Evolutionary conservation across 1,140 invertebrate species (phyloP).

Genomic region (Scaptomyza montana): DNA sequence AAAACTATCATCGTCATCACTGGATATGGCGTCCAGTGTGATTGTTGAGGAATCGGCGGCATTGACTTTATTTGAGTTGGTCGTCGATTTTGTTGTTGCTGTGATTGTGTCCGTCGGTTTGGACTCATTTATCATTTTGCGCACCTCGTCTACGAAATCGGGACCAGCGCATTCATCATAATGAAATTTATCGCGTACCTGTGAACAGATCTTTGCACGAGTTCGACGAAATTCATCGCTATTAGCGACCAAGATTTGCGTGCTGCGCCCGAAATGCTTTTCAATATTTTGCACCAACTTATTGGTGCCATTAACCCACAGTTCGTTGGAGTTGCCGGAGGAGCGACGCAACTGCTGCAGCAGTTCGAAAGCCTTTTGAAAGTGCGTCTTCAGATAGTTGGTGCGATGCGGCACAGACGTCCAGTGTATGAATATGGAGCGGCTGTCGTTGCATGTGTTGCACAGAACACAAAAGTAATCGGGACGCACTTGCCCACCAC

Average conservation of each 20-base stretch:
- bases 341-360: conserved; percentile 46
- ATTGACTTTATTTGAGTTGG: conserved; percentile 21
- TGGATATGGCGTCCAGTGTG: conserved; percentile 78
- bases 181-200: conserved; percentile 84
- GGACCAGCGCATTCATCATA: conserved; percentile 80
- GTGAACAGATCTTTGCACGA: conserved; percentile 75
- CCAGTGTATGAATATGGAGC: conserved; percentile 90
- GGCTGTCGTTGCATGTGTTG: conserved; percentile 89
- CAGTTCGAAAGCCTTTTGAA: conserved; percentile 54
- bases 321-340: conserved; percentile 6
- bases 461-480: conserved; percentile 90
- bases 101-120: conserved; percentile 16
- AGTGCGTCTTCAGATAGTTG: conserved; percentile 85
- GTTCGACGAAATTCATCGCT: conserved; percentile 61
- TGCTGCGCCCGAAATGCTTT: conserved; percentile 54
- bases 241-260: conserved; percentile 20
- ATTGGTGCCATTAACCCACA: conserved; percentile 29
- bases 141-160: conserved; percentile 61
- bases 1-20: conserved; percentile 68
- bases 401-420: conserved; percentile 89
- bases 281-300: conserved; percentile 61
- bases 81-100: neutral
- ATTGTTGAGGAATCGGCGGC: conserved; percentile 23
- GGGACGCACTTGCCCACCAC: conserved; percentile 87
- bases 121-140: conserved; percentile 10